Base-by-base conservation (phyloP, 2,113 vertebrate species). In the Rhinichthys klamathensis region DNA sequence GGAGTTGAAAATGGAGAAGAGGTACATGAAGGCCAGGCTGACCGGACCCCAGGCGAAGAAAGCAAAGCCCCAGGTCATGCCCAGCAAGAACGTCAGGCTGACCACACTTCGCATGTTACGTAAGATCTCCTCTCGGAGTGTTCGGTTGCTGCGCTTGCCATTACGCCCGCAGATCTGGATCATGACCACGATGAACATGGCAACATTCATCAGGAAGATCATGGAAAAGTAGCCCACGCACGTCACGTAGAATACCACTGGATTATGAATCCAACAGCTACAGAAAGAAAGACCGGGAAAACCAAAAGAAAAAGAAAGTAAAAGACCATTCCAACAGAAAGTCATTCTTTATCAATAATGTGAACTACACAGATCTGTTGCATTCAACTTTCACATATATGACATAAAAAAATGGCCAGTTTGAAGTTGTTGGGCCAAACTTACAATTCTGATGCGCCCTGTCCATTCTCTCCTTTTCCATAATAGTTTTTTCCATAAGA, bases 131-230 rank as follows among this genome's bases (percentile, higher is more conserved):
- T 99, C 97, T 21, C 95, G 92, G 70, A 98, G 89, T 2, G 95
- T 96, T 46, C 96, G 94, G 90, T 97, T 98, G 91, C 95, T 97
- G 89, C 97, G 96, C 89, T 99, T 98, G 77, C 98, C 97, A 6
- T 98, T 99, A 89, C 98, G 95, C 2, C 98, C 98, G 0, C 98
- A 99, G 90, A 99, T 99, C 91, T 99, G 98, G 87, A 97, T 95
- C 97, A 99, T 97, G 46, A 99, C 98, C 92, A 99, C 97, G 10
- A 98, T 93, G 87, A 99, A 99, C 98, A 99, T 99, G 94, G 98
- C 97, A 0, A 98, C 89, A 2, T 99, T 99, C 88, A 99, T 93
- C 35, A 99, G 94, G 81, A 99, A 99, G 90, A 99, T 92, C 84
- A 98, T 87, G 82, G 94, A 97, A 82, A 99, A 99, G 91, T 98